A percentile compares a stretch with the other conserved stretches of the same genome.
phyloP scores from a whole-genome alignment of 1,140 invertebrate genomes.

The Euglossa dilemma region DNA sequence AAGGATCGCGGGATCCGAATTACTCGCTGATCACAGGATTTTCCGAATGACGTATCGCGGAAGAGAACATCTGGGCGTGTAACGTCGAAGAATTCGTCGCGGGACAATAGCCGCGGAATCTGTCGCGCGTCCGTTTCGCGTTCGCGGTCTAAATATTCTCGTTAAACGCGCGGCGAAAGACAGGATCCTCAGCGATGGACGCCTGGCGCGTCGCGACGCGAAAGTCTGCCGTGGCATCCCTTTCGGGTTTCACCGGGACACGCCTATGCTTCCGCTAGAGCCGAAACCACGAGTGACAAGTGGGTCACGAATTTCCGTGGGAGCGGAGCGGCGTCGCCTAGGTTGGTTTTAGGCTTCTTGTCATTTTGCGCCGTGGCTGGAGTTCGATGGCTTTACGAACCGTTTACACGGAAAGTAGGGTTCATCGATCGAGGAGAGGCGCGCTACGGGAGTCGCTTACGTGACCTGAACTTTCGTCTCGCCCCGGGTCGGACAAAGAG shows the following conservation, averaged over 20 bases:
- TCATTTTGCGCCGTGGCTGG: conserved; percentile 8
- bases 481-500: conserved; percentile 47
- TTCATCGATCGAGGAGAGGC: conserved; percentile 57
- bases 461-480: conserved; percentile 67
- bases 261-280: not conserved
- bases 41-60: not conserved
- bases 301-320: conserved; percentile 28
- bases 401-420: conserved; percentile 65
- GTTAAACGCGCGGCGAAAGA: too few relatives aligned
- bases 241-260: not conserved
- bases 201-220: too few relatives aligned
- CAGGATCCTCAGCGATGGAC: too few relatives aligned
- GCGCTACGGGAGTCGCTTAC: conserved; percentile 50
- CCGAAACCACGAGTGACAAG: not conserved
- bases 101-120: too few relatives aligned
- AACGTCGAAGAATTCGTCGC: too few relatives aligned
- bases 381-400: conserved; percentile 44
- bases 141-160: too few relatives aligned
- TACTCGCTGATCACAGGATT: not conserved
- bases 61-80: not conserved
- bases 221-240: too few relatives aligned
- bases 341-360: conserved; percentile 30
- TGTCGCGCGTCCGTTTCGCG: too few relatives aligned
- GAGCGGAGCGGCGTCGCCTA: not conserved
- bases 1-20: not conserved